phyloP scores from a whole-genome alignment of 2,113 vertebrate species.

The Euleptes europaea region DNA sequence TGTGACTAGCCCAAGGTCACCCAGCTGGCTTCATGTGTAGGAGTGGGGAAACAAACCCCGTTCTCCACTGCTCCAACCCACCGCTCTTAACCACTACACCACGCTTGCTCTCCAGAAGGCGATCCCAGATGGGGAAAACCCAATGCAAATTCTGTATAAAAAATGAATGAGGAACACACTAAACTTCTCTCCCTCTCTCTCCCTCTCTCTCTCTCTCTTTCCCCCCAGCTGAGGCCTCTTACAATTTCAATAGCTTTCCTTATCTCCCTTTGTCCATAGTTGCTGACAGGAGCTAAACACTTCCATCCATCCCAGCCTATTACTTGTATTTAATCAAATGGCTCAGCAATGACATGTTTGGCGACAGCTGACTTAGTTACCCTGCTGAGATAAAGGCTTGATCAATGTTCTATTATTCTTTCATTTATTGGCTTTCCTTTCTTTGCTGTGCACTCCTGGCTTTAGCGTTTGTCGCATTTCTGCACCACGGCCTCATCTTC shows the following conservation, averaged over 20 bases:
- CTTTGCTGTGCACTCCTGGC: conserved; percentile 21
- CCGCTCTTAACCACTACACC: too few species aligned
- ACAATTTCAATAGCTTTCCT: background rate
- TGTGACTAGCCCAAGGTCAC: too few species aligned
- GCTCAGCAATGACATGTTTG: conserved; percentile 56
- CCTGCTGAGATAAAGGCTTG: conserved; percentile 74
- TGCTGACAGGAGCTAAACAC: conserved; percentile 61
- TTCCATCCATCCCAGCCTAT: conserved; percentile 61
- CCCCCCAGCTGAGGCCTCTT: background rate
- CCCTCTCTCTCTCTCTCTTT: too few species aligned
- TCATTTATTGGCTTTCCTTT: conserved; percentile 64
- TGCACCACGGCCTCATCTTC: background rate
- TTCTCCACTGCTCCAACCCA: too few species aligned
- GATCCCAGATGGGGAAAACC: background rate
- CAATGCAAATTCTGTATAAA: background rate
- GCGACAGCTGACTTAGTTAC: conserved; percentile 67
- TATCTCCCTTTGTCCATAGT: conserved; percentile 58
- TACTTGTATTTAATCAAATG: conserved; percentile 72
- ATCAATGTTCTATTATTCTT: conserved; percentile 77
- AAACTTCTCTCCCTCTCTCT: background rate
- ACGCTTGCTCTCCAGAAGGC: too few species aligned
- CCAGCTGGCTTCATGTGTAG: too few species aligned
- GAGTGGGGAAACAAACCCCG: too few species aligned
- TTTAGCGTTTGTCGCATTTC: conserved; percentile 8
- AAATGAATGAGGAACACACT: background rate